Percentiles rank a stretch among this genome's conserved stretches.
Conservation (phyloP, 2,113 vertebrate genomes). For the Anas platyrhynchos region DNA sequence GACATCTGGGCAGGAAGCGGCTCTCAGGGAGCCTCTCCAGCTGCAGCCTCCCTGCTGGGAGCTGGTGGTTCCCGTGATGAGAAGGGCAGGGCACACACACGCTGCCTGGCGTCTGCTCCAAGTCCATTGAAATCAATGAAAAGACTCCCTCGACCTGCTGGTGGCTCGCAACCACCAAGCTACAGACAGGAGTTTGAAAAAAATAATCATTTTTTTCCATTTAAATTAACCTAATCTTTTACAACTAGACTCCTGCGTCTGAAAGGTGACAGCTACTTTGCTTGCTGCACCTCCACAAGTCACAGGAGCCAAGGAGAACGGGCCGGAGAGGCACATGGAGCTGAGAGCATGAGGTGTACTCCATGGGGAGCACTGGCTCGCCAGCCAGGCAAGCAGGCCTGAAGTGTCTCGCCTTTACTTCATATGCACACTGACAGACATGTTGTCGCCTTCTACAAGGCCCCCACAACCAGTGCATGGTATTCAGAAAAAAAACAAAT, state of each 20-base stretch:
- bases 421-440: neutral
- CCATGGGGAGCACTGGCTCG: neutral
- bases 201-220: neutral
- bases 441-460: neutral
- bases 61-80: fast-evolving
- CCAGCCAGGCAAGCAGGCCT: fast-evolving
- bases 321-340: neutral
- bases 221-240: neutral
- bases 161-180: neutral
- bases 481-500: neutral
- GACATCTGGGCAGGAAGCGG: neutral
- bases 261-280: neutral
- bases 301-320: neutral
- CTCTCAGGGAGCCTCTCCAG: neutral
- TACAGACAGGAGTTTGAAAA: neutral
- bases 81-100: neutral
- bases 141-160: neutral
- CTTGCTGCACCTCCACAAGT: neutral
- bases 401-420: neutral
- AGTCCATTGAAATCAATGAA: neutral
- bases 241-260: neutral
- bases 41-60: neutral
- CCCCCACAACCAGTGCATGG: neutral
- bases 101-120: neutral
- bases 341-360: neutral